These are phyloP conservation scores for Sminthopsis crassicaudata DNA, from an alignment of 2,113 vertebrate genomes.

Conservation along the genomic window DNA sequence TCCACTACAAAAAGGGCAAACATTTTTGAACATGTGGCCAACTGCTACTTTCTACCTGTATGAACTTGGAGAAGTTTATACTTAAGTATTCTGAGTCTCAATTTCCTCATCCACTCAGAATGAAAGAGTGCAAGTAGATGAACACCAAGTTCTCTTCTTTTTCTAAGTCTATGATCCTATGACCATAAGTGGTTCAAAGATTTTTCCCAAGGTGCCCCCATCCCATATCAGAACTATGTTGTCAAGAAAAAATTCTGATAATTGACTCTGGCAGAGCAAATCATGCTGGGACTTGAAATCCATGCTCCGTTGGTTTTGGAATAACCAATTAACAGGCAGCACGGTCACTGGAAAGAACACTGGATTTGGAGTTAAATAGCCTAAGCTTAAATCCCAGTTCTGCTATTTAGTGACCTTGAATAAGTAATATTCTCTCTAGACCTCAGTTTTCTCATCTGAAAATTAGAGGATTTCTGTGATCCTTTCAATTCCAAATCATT, in stretches of 20 bases:
- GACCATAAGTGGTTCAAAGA: not conserved
- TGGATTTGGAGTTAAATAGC: not conserved
- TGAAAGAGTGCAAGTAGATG: not conserved
- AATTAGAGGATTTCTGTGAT: not conserved
- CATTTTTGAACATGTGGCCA: not conserved
- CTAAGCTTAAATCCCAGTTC: not conserved
- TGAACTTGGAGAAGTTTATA: rapidly evolving
- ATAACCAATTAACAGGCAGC: not conserved
- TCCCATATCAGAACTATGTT: not conserved
- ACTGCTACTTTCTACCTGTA: not conserved
- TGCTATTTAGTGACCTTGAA: not conserved
- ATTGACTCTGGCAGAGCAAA: not conserved
- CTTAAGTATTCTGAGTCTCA: not conserved
- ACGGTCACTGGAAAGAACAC: not conserved
- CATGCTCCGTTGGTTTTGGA: not conserved
- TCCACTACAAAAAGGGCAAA: too few species aligned
- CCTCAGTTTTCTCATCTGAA: not conserved
- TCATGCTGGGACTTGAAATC: not conserved
- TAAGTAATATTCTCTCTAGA: not conserved
- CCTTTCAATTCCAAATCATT: not conserved
- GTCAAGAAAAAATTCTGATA: not conserved
- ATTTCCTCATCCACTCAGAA: not conserved
- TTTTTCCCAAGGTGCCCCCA: not conserved
- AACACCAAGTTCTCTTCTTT: not conserved
- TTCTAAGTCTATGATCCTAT: not conserved